phyloP scores from a whole-genome alignment of 1,140 invertebrate species.

The Papilio aristodemus region DNA sequence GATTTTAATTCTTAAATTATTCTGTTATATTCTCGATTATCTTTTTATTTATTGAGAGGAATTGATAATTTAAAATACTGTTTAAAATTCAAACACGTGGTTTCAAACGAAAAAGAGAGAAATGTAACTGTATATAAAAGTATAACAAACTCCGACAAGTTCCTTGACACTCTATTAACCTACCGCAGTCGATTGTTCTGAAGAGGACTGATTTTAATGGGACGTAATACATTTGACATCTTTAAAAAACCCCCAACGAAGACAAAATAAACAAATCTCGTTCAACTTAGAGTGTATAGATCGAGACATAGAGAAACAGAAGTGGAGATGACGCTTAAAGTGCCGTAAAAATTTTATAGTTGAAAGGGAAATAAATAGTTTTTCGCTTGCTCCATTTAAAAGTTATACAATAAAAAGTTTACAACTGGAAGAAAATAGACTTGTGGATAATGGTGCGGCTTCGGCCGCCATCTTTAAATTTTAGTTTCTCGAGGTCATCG shows the following conservation, averaged over 20 bases:
- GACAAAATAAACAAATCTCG: conserved; percentile 51
- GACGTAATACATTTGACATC: conserved; percentile 54
- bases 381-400: conserved; percentile 58
- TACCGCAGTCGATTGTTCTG: conserved; percentile 56
- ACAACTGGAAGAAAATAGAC: conserved; percentile 61
- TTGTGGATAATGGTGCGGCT: conserved; percentile 39
- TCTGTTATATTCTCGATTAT: too few species aligned
- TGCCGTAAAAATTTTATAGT: conserved; percentile 64
- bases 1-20: too few species aligned
- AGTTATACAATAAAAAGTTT: conserved; percentile 65
- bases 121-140: conserved; percentile 44
- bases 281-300: conserved; percentile 43
- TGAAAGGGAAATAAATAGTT: conserved; percentile 67
- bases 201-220: conserved; percentile 56
- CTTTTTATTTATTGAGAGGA: too few species aligned
- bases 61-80: conserved; percentile 38
- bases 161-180: conserved; percentile 49
- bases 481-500: background rate
- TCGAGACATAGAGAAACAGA: conserved; percentile 41
- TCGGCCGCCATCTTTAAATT: conserved; percentile 3
- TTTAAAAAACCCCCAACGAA: conserved; percentile 51
- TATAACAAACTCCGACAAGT: conserved; percentile 46
- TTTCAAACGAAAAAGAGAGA: conserved; percentile 31
- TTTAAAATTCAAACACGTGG: conserved; percentile 23
- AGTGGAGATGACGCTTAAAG: conserved; percentile 57